Conservation (phyloP, 1,140 invertebrate species). For the Drosophila tristis region DNA sequence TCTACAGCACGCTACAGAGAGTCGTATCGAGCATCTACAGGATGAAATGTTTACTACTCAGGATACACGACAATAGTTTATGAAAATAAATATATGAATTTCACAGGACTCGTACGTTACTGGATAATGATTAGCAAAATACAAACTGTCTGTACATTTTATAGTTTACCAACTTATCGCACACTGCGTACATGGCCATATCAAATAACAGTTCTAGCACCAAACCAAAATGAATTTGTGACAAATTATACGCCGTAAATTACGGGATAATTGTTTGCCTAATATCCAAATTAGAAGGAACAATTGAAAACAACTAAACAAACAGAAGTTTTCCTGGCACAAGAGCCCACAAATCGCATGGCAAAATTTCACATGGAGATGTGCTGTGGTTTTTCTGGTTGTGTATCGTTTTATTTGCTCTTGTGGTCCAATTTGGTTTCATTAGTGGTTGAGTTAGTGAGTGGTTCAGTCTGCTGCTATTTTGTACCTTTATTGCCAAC, state of each 20-base stretch:
- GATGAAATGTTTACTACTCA: no score
- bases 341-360: conserved; percentile 38
- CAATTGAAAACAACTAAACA: background rate
- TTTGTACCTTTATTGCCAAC: conserved; percentile 45
- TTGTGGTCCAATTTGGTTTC: conserved; percentile 47
- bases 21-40: no score
- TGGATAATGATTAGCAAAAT: no score
- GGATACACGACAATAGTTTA: no score
- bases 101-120: no score
- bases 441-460: conserved; percentile 38
- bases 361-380: conserved; percentile 15
- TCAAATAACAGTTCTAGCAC: conserved; percentile 6
- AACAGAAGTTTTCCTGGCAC: no score
- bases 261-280: conserved; percentile 25
- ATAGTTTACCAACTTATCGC: no score
- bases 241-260: conserved; percentile 11
- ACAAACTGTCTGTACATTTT: no score
- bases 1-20: no score
- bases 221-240: background rate
- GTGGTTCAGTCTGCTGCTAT: background rate
- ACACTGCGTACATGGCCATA: no score
- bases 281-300: conserved; percentile 29
- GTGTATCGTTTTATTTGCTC: conserved; percentile 15
- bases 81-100: no score
- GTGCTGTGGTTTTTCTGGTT: conserved; percentile 18